Evolutionary conservation across 2,797 vertebrate species (phyloP).

Genomic region (Falco concolor): DNA sequence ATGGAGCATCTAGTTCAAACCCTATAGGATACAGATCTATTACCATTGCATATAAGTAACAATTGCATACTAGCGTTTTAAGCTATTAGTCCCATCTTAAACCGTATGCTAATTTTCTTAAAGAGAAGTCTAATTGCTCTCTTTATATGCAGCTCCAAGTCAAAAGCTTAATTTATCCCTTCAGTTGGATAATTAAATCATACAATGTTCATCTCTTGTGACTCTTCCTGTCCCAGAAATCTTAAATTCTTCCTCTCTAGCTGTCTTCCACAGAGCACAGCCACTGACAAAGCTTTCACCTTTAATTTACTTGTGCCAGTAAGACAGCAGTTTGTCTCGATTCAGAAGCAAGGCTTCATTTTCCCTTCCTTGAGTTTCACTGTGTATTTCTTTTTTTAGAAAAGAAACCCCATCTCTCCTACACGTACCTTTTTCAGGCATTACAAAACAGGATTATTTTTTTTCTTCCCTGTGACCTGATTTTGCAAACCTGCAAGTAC

Average conservation of each 20-base stretch:
- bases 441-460: neutral
- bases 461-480: neutral
- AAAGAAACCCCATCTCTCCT: conserved; percentile 20
- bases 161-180: conserved; percentile 38
- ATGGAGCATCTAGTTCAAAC: neutral
- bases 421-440: neutral
- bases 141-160: conserved; percentile 37
- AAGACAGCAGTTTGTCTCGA: conserved; percentile 12
- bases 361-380: neutral
- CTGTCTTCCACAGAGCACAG: conserved; percentile 2
- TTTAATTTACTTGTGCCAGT: neutral
- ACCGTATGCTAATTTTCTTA: conserved; percentile 26
- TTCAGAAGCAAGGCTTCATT: neutral
- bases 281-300: conserved; percentile 41
- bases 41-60: neutral
- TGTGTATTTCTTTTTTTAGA: neutral
- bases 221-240: conserved; percentile 11
- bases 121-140: conserved; percentile 31
- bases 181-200: conserved; percentile 39
- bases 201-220: neutral
- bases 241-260: conserved; percentile 20
- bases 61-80: neutral
- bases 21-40: neutral
- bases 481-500: conserved; percentile 12
- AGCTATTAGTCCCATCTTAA: conserved; percentile 12